Evolutionary conservation across 2,888 invertebrate species (phyloP), one percentile per base, ranked within the genome.

Genomic region (Synergus japonicus): DNA sequence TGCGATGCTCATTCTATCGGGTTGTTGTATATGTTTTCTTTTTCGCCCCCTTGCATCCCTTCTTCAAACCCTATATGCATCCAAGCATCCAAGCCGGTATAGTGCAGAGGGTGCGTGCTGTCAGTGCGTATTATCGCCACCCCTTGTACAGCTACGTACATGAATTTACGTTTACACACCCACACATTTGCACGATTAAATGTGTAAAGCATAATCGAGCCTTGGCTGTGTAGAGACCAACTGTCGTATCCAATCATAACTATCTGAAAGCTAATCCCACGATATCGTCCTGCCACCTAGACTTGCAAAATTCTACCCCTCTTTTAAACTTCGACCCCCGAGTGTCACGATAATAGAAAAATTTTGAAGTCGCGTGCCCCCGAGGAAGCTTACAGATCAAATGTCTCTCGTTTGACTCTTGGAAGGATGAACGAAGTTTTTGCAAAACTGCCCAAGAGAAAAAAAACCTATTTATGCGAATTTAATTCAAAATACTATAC

Each of bases 181-280:
- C 76, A 67, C 80, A 84, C 78, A 81, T 78, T 80, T 78, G 79
- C 78, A 76, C 79, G 66, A 81, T 69, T 79, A 82, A 81, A 63
- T 60, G 76, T 80, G 73, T 73, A 54, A 73, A 73, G 73, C 49
- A 46, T 73, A 54, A 46, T 9, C 4, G 44, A 65, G 63, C 44
- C 44, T 49, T 66, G 41, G 15, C 54, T 66, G 85, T 85, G 80
- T 76, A 49, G 79, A 82, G 87, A 86, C 91, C 91, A 92, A 92
- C 92, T 92, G 91, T 92, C 91, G 89, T 87, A 86, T 91, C 89
- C 90, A 90, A 91, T 91, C 91, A 90, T 91, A 89, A 91, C 89
- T 88, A 87, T 87, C 88, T 88, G 84, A 84, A 64, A 87, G 89
- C 90, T 88, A 89, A 91, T 90, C 90, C 86, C 84, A 84, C 86